These are phyloP conservation scores for Pelochelys cantorii DNA, from an alignment of 2,797 vertebrate species.

Conservation along the genomic window DNA sequence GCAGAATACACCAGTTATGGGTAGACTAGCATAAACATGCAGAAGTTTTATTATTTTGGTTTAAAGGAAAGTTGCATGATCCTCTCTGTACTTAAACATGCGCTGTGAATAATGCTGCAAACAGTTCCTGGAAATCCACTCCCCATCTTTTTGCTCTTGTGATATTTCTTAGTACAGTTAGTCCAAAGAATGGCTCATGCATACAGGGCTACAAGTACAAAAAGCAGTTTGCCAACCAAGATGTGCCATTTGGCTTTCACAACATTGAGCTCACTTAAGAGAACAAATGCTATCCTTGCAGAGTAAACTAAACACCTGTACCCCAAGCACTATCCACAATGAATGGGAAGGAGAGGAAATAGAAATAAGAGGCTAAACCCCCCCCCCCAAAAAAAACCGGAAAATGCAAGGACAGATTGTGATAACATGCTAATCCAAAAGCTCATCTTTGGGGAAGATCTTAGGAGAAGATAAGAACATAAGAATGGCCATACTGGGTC, in stretches of 20 bases:
- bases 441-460: background rate
- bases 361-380: too few relatives aligned
- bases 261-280: background rate
- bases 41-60: too few relatives aligned
- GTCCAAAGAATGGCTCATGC: too few relatives aligned
- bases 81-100: background rate
- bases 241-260: too few relatives aligned
- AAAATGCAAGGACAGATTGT: too few relatives aligned
- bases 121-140: background rate
- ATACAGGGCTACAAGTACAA: too few relatives aligned
- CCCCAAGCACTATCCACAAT: too few relatives aligned
- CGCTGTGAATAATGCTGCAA: background rate
- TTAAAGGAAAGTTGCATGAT: too few relatives aligned
- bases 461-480: background rate
- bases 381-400: too few relatives aligned
- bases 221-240: too few relatives aligned
- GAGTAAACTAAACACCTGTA: rapidly evolving
- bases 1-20: background rate
- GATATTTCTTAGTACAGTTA: background rate
- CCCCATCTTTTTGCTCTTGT: background rate
- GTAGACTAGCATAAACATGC: rapidly evolving
- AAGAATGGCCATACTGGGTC: too few relatives aligned
- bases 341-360: too few relatives aligned
- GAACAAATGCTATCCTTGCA: background rate
- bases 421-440: background rate